Conservation (phyloP, 2,888 invertebrate species). For the Yponomeuta evonymella region DNA sequence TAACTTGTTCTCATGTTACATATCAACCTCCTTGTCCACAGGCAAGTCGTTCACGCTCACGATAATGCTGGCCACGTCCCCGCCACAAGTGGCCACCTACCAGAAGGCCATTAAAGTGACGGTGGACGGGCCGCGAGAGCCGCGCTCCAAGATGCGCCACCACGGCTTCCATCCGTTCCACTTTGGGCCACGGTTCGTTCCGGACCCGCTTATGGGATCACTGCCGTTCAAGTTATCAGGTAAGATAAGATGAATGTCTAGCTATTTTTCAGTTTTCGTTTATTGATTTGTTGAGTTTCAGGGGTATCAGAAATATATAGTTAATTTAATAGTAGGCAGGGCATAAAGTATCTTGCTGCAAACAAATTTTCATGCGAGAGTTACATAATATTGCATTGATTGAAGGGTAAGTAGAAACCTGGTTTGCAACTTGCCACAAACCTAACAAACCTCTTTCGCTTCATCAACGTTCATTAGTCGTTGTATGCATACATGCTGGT, state of each 20-base stretch:
- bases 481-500: too few relatives aligned
- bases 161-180: constrained; percentile 93
- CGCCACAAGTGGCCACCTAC: constrained; percentile 97
- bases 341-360: too few relatives aligned
- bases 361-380: too few relatives aligned
- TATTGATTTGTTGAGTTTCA: too few relatives aligned
- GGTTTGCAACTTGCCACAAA: too few relatives aligned
- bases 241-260: constrained; percentile 48
- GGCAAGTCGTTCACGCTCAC: constrained; percentile 98
- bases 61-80: constrained; percentile 94
- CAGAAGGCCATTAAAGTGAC: constrained; percentile 99
- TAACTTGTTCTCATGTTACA: not conserved
- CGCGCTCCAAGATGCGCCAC: constrained; percentile 93
- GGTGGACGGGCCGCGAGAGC: constrained; percentile 98
- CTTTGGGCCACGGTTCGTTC: constrained; percentile 89
- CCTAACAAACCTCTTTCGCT: too few relatives aligned
- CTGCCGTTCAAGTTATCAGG: constrained; percentile 91
- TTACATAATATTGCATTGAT: too few relatives aligned
- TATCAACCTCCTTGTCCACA: constrained; percentile 49
- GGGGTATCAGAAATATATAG: too few relatives aligned
- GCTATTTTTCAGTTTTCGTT: not conserved
- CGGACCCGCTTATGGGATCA: constrained; percentile 85
- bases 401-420: too few relatives aligned
- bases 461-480: too few relatives aligned
- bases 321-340: too few relatives aligned